A percentile compares a stretch with the other conserved stretches of the same genome.
Conservation (phyloP, 2,113 vertebrate species). For the Glaucidium brasilianum region DNA sequence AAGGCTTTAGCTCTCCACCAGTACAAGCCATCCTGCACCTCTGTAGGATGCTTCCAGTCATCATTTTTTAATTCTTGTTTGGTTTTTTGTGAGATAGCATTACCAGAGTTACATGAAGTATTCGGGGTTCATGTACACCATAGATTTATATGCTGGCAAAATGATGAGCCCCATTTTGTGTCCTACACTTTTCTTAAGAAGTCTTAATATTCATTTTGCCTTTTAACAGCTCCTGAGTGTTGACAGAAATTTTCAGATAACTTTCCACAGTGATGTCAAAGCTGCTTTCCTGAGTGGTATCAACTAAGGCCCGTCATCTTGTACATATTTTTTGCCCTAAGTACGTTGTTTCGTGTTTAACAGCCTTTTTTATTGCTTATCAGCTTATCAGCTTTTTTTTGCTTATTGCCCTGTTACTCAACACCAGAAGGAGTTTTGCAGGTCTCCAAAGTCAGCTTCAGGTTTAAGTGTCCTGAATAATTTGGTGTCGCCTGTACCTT, state of each 20-base stretch:
- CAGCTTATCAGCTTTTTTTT: not conserved
- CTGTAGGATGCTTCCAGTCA: not conserved
- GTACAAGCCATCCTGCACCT: not conserved
- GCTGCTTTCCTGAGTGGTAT: not conserved
- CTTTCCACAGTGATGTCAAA: not conserved
- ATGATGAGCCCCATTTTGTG: not conserved
- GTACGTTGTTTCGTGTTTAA: not conserved
- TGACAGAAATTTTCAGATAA: not conserved
- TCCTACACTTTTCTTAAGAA: not conserved
- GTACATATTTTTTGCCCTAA: not conserved
- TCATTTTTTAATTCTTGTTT: not conserved
- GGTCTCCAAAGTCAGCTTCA: not conserved
- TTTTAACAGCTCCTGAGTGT: not conserved
- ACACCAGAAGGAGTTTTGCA: not conserved
- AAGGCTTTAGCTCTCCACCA: not conserved
- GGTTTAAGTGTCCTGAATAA: not conserved
- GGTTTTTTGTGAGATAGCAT: not conserved
- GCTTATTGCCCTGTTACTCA: not conserved
- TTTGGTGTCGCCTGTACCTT: not conserved
- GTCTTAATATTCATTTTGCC: not conserved
- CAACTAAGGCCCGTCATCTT: not conserved
- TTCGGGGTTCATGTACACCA: fast-evolving
- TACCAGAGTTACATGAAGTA: not conserved
- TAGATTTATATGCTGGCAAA: not conserved
- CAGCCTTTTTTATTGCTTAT: not conserved